phyloP scores from a whole-genome alignment of 2,113 vertebrate genomes.

The Festucalex cinctus region DNA sequence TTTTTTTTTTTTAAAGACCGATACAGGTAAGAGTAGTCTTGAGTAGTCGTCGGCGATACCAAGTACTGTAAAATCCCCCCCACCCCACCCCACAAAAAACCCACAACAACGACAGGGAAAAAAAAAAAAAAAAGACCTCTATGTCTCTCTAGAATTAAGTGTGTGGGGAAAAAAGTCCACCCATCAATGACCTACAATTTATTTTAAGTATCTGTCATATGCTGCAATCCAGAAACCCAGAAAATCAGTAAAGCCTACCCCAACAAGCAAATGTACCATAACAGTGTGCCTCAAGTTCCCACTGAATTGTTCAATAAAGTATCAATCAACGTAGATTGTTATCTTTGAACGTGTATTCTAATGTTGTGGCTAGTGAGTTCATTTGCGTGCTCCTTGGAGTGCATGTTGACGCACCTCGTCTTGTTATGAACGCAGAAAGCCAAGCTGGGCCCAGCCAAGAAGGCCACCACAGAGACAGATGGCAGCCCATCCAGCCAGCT shows the following conservation, averaged over 20 bases:
- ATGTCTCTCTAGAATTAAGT: no score
- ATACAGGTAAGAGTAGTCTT: no score
- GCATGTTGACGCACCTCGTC: conserved; percentile 1
- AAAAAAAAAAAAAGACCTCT: no score
- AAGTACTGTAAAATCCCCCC: no score
- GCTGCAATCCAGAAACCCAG: no score
- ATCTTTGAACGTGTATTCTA: neutral
- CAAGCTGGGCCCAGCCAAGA: conserved; percentile 90
- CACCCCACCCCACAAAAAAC: no score
- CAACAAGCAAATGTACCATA: neutral
- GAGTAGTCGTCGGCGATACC: no score
- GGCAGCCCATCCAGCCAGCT: conserved; percentile 65
- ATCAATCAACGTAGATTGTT: neutral
- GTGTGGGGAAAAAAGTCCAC: neutral
- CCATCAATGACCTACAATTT: neutral
- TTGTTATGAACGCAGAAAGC: conserved; percentile 82
- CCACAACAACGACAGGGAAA: no score
- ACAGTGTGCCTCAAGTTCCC: neutral
- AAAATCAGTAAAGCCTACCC: no score
- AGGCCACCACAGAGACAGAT: conserved; percentile 80
- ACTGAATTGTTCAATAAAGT: neutral
- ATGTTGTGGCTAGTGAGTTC: neutral
- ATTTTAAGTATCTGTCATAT: no score
- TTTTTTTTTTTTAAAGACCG: no score
- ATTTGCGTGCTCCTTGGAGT: conserved; percentile 2